These are phyloP conservation scores for Peucedramus taeniatus DNA, from an alignment of 2,113 vertebrate species.

Conservation along the genomic window DNA sequence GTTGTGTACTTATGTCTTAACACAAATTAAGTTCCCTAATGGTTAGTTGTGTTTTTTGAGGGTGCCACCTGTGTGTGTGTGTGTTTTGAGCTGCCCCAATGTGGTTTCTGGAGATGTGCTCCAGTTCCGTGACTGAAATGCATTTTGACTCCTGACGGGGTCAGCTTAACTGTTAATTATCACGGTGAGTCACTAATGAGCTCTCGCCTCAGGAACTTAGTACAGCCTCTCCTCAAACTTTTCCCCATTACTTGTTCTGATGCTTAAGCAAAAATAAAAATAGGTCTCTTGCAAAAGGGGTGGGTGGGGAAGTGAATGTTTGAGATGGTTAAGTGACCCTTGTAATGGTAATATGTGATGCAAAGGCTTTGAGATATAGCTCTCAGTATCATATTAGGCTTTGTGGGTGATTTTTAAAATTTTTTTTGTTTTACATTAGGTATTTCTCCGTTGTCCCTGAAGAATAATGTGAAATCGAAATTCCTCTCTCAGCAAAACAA, in stretches of 20 bases:
- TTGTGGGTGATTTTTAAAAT: neutral
- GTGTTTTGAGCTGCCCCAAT: fast-evolving
- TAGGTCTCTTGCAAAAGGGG: neutral
- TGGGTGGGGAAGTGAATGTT: neutral
- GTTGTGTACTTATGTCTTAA: neutral
- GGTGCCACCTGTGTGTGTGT: neutral
- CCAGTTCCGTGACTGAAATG: constrained; percentile 6
- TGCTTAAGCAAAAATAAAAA: constrained; percentile 41
- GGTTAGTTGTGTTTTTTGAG: neutral
- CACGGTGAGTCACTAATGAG: constrained; percentile 13
- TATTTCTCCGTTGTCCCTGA: neutral
- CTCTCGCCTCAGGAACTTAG: neutral
- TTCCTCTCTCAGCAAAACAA: constrained; percentile 38
- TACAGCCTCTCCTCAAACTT: neutral
- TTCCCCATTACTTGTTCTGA: constrained; percentile 19
- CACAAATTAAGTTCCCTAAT: neutral
- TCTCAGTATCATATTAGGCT: neutral
- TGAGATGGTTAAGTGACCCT: neutral
- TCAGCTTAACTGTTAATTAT: constrained; percentile 56
- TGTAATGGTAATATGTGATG: neutral
- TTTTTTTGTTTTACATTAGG: neutral
- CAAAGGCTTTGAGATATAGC: neutral
- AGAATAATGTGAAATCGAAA: neutral
- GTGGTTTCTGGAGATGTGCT: neutral
- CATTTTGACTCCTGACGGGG: constrained; percentile 21